Evolutionary conservation across 2,888 invertebrate genomes (phyloP), one percentile per base, ranked within the genome.

Genomic region (Xestoiulus laeticollis): DNA sequence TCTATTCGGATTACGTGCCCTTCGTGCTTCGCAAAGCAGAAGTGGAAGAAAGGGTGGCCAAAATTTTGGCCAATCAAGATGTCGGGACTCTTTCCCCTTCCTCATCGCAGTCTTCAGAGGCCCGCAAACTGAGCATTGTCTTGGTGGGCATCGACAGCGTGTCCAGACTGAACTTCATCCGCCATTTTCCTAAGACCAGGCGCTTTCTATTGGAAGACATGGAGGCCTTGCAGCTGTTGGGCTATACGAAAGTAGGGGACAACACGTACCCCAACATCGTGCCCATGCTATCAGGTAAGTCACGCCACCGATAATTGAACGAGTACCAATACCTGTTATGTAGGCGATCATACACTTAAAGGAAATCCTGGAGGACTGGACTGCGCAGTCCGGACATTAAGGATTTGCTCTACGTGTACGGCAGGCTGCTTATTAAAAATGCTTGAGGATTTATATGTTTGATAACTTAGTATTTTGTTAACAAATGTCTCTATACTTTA

Each of bases 81-180:
- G 12, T 10, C 16, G 48, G 48, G 6, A 16, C 59, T 19, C 6
- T n/a, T n/a, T 59, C 59, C 19, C n/a, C 59, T 3, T 59, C 59
- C 5, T n/a, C n/a, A n/a, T n/a, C n/a, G n/a, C 33, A 38, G 6
- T 2, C 4, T 38, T 59, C 59, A n/a, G 59, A n/a, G 19, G n/a
- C 59, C 59, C 14, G 10, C 48, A 32, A 26, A 19, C n/a, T 82
- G n/a, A 96, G 95, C 91, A 94, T 98, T 0, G 92, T 97, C 43
- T 93, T 97, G 91, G 91, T 98, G 26, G 97, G 97, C 68, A 95
- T 98, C 90, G 97, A 97, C 91, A 96, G 96, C 84, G 95, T 97
- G 90, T 97, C 97, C 0, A 92, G 96, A 88, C 92, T 96, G 82
- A 96, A 97, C 91, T 94, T 96, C 88, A 93, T 94, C 26, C 93